Evolutionary conservation across 2,113 vertebrate genomes (phyloP), one percentile per base, ranked within the genome.

Genomic region (Sprattus sprattus): DNA sequence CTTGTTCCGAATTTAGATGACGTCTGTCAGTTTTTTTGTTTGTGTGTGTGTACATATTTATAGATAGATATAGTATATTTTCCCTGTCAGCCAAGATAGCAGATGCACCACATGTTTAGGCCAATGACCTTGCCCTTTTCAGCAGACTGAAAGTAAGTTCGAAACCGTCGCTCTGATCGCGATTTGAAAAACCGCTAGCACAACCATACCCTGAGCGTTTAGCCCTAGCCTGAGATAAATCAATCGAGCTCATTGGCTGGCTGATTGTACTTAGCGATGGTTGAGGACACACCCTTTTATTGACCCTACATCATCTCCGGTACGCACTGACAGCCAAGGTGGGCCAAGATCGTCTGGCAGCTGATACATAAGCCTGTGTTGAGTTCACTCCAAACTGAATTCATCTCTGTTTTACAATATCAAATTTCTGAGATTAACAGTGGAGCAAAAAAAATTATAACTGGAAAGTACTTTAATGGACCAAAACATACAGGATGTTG

Each of bases 171-270:
- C 64, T 71, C 64, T 71, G 64, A 54, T 10, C 64, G 25, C n/a
- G n/a, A 28, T 71, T 71, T 71, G 32, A 28, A 71, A 71, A 71
- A 71, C n/a, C n/a, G 64, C 64, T 71, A 71, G 64, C 64, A 71
- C 64, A 71, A 71, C 64, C 64, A 71, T 71, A 71, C 64, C 64
- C 64, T 71, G 64, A 71, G 64, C 64, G n/a, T 28, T 71, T 71
- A 71, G 64, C 64, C 64, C 64, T 71, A 71, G 64, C 64, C 64
- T 71, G 64, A 71, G 64, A 71, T 28, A 71, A 71, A 71, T 71
- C 64, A 71, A 71, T 71, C 64, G 32, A 71, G 64, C 64, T 71
- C 64, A 71, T 28, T 28, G 64, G 64, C 64, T 11, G 64, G 64
- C 64, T 71, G 64, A 71, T 71, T 71, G 64, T 71, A 71, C 64